Conservation (phyloP, 2,113 vertebrate species). For the Patagioenas fasciata region DNA sequence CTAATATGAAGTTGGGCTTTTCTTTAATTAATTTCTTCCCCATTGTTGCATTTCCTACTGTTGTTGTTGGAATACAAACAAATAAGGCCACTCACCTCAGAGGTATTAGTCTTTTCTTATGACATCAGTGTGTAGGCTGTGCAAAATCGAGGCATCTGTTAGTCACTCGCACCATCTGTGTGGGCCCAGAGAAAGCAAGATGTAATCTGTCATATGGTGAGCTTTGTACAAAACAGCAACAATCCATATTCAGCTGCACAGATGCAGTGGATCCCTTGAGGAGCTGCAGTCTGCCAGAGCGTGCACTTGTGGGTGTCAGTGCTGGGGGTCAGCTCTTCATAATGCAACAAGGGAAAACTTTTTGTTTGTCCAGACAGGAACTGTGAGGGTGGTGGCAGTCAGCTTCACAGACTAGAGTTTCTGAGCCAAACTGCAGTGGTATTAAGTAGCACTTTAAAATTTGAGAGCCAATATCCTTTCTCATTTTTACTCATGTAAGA, state of each 20-base stretch:
- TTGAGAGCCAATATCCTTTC: neutral
- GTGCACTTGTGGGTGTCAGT: neutral
- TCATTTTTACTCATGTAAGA: neutral
- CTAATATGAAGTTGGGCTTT: neutral
- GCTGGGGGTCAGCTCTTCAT: neutral
- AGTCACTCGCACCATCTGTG: constrained; percentile 72
- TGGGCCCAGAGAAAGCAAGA: constrained; percentile 32
- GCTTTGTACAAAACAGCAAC: neutral
- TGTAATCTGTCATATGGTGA: neutral
- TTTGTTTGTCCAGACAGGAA: neutral
- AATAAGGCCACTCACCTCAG: constrained; percentile 26
- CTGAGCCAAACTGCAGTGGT: neutral
- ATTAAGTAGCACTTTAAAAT: neutral
- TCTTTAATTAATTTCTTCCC: neutral
- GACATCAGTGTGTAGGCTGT: constrained; percentile 65
- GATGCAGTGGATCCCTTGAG: neutral
- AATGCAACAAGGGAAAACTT: neutral
- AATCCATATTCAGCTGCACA: neutral
- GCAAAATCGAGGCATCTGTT: constrained; percentile 33
- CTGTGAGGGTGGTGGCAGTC: neutral
- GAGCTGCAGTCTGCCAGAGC: neutral
- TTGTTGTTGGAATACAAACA: constrained; percentile 11
- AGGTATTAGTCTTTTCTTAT: constrained; percentile 39
- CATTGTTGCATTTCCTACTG: constrained; percentile 13
- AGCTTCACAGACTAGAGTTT: neutral